Base-by-base conservation (phyloP, 2,888 invertebrate species). In the Myopa tessellatipennis region DNA sequence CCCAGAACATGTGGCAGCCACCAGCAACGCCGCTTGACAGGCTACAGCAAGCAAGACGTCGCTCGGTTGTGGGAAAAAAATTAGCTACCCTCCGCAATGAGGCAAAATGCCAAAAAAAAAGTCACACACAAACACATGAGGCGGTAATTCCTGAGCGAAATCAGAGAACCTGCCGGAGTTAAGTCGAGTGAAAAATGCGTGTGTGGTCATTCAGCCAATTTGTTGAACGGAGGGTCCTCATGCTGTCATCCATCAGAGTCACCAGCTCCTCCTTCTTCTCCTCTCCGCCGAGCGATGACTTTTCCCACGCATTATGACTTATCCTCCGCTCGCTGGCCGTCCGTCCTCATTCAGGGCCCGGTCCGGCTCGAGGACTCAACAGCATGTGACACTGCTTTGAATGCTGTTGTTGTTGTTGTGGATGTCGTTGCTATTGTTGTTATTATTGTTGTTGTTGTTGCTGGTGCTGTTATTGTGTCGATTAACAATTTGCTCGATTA, bases 401-500 rank as follows among this genome's bases (percentile, higher is more conserved):
- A 4, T 69, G 26, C n/a, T 52, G 63, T 69, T 69, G 68, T 45
- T 68, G 40, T 50, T 34, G 50, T 10, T 34, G 45, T 45, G 6
- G 34, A 34, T 72, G 60, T 72, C 40, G 38, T 72, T 60, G 50
- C 26, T 38, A n/a, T 72, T 18, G 2, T 18, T 18, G 55, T 14
- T 34, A 4, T n/a, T 72, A 1, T 58, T 58, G 14, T 60, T 38
- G 12, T 68, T 68, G 5, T 45, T 68, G 18, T 45, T 68, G 36
- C 4, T 50, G 36, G 8, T 45, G 45, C 4, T 36, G n/a, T 40
- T 60, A 38, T n/a, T 72, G 60, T 58, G 34, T 73, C 61, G 50
- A 73, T 45, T 73, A 68, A 55, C 74, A 74, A 74, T 74, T 74
- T 68, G 74, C 67, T 68, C 60, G 55, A 74, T 74, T 74, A 67